Evolutionary conservation across 2,888 invertebrate genomes (phyloP).

Genomic region (Tetrapedia diversipes): DNA sequence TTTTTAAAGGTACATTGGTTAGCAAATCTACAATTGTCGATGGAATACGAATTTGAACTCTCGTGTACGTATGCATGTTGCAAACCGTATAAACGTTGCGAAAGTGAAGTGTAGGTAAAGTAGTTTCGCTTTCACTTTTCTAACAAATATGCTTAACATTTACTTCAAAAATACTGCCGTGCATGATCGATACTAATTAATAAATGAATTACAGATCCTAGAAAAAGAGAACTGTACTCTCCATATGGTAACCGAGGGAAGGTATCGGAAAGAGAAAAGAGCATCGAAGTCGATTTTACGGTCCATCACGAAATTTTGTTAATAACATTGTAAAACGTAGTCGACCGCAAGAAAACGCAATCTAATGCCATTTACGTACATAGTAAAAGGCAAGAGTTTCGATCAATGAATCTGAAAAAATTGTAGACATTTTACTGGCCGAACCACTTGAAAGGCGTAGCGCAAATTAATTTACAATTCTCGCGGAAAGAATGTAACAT

Average conservation of each 20-base stretch:
- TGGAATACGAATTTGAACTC: not conserved
- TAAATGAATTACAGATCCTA: not conserved
- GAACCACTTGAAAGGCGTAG: not conserved
- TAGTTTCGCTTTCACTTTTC: constrained; percentile 26
- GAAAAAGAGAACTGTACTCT: not conserved
- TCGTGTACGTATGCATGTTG: not conserved
- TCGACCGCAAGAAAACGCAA: not conserved
- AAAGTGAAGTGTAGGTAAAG: not conserved
- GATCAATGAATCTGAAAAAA: not conserved
- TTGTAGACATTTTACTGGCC: not conserved
- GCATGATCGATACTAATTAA: not conserved
- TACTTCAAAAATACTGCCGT: not conserved
- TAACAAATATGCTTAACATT: not conserved
- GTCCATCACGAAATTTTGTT: constrained; percentile 11
- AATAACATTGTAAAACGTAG: constrained; percentile 17
- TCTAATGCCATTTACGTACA: not conserved
- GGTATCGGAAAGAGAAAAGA: constrained; percentile 25
- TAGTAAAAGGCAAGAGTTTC: not conserved
- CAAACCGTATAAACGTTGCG: constrained; percentile 1
- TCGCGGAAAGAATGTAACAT: not conserved
- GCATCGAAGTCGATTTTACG: not conserved
- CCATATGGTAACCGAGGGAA: not conserved
- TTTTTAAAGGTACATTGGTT: not conserved
- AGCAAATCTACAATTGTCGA: not conserved
- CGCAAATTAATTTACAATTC: constrained; percentile 11